phyloP scores from a whole-genome alignment of 2,113 vertebrate species.

The Okapia johnstoni region DNA sequence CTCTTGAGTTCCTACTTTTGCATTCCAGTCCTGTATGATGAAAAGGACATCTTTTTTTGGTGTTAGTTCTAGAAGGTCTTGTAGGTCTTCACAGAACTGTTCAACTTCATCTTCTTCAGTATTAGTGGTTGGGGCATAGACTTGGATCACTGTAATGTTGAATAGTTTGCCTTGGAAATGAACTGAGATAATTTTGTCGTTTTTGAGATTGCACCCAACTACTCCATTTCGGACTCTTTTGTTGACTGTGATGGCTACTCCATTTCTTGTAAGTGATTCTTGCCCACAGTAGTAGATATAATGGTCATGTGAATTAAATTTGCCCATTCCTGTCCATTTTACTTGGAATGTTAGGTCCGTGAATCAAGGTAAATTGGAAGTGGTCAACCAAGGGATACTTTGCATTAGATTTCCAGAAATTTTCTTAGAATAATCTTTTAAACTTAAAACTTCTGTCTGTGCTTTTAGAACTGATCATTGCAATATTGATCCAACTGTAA shows the following conservation, averaged over 20 bases:
- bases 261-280: neutral
- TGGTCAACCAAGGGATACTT: neutral
- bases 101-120: neutral
- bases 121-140: neutral
- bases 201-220: neutral
- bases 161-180: neutral
- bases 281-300: neutral
- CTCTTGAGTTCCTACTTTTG: neutral
- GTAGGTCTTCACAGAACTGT: neutral
- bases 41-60: neutral
- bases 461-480: neutral
- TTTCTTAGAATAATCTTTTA: neutral
- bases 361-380: neutral
- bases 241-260: neutral
- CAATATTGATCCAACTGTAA: neutral
- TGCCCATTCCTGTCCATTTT: neutral
- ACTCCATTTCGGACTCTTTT: neutral
- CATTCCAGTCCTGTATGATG: neutral
- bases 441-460: neutral
- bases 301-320: neutral
- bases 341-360: neutral
- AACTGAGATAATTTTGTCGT: accelerated
- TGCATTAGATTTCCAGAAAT: neutral
- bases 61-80: neutral
- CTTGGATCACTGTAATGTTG: neutral